Evolutionary conservation across 2,797 vertebrate species (phyloP).

Genomic region (Helicolenus hilgendorfi): DNA sequence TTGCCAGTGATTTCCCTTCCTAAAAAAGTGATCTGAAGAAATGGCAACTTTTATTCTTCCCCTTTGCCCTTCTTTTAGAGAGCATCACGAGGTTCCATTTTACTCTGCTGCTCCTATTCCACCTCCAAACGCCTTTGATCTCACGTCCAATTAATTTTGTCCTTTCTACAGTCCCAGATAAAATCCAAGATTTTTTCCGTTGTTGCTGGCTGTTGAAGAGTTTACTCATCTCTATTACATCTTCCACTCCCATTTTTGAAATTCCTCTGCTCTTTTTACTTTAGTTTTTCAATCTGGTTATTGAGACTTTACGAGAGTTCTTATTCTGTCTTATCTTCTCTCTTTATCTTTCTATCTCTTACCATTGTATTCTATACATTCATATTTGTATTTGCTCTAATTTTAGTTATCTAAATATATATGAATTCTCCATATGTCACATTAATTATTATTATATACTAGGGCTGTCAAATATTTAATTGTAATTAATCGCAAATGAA

Average conservation of each 20-base stretch:
- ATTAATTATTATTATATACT: neutral
- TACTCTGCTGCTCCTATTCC: slow-evolving; percentile 27
- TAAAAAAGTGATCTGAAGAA: neutral
- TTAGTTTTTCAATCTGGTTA: slow-evolving; percentile 29
- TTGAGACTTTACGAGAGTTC: neutral
- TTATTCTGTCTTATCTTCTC: neutral
- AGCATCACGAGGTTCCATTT: slow-evolving; percentile 29
- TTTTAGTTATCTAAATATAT: neutral
- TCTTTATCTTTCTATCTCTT: neutral
- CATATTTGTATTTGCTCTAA: neutral
- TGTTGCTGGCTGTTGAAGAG: slow-evolving; percentile 22
- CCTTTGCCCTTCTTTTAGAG: slow-evolving; percentile 6
- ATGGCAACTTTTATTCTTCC: neutral
- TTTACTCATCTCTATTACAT: slow-evolving; percentile 29
- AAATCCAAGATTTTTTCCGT: slow-evolving; percentile 33
- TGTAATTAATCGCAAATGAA: too few species aligned
- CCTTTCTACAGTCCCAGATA: slow-evolving; percentile 40
- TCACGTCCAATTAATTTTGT: slow-evolving; percentile 63
- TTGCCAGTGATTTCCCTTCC: neutral
- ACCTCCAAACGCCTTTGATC: slow-evolving; percentile 63
- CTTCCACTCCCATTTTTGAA: neutral
- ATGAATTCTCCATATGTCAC: neutral
- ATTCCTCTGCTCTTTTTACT: slow-evolving; percentile 39
- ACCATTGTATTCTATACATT: neutral
- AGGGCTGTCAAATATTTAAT: too few species aligned